Base-by-base conservation (phyloP, 2,888 invertebrate species). In the Tinea semifulvella region DNA sequence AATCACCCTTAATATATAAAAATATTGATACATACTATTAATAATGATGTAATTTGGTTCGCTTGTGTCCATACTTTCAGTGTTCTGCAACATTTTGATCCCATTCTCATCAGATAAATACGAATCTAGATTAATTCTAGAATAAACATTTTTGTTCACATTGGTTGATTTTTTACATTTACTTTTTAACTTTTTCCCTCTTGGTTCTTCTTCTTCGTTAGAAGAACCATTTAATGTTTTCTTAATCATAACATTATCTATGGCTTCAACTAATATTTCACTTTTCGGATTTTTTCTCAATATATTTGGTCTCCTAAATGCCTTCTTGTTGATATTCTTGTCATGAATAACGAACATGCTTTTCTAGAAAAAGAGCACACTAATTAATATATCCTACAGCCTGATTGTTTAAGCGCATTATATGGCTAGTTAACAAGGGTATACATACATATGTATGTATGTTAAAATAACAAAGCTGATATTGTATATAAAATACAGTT, bases 281-380 rank as follows among this genome's bases (percentile, higher is more conserved):
- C 25, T 4, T 47, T 68, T 73, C 7, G 63, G 43, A 48, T 66
- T 74, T 50, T 59, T 68, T 47, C 79, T 58, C 17, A 80, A 62
- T 48, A 80, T 80, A 52, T 79, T 80, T 44, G 79, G 79, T 51
- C 76, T 79, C 51, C 73, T 70, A 52, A 68, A 69, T 48, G 61
- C 61, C 54, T 68, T 76, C 50, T 65, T 74, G 35, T 49, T 50
- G 40, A 56, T 52, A 52, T 60, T 62, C 49, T 56, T 66, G 47
- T 72, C 66, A 51, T 65, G 63, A 44, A 72, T 60, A 39, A 65
- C 60, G 58, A 73, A 75, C 76, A 79, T 76, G 48, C 3, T 36
- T 35, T 7, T 18, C 36, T 36, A 49, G 22, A 28, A 11, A 38
- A 16, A 38, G 16, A 25, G 19, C 3, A 25, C 10, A 42, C 26